phyloP scores from a whole-genome alignment of 2,888 invertebrate genomes.

The Coenonympha glycerion region DNA sequence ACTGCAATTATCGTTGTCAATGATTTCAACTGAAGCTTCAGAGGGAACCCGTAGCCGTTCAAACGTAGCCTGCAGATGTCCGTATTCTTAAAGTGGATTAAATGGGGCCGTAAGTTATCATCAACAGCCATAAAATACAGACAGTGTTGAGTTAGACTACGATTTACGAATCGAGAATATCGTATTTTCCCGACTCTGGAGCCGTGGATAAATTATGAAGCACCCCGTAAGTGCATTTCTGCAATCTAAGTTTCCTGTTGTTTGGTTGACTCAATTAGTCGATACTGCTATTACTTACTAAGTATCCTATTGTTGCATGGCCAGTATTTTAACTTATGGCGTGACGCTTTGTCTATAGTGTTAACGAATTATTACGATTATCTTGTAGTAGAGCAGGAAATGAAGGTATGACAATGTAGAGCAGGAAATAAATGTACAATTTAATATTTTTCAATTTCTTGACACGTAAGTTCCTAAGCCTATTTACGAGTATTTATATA shows the following conservation, averaged over 20 bases:
- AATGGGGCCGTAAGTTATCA: constrained; percentile 37
- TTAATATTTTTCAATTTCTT: too few species aligned
- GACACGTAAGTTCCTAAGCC: too few species aligned
- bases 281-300: too few species aligned
- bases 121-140: constrained; percentile 37
- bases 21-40: constrained; percentile 20
- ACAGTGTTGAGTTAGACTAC: constrained; percentile 34
- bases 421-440: too few species aligned
- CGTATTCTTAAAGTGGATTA: constrained; percentile 34
- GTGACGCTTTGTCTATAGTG: not conserved
- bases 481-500: too few species aligned
- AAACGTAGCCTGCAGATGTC: constrained; percentile 29
- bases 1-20: constrained; percentile 20
- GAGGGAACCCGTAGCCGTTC: constrained; percentile 23
- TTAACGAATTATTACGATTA: not conserved
- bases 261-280: not conserved
- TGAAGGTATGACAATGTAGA: too few species aligned
- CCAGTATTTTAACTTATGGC: too few species aligned
- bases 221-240: constrained; percentile 27
- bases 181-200: constrained; percentile 28
- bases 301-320: not conserved
- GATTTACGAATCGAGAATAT: constrained; percentile 33
- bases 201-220: constrained; percentile 28
- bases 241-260: constrained; percentile 24
- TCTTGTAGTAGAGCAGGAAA: too few species aligned